Base-by-base conservation (phyloP, 2,797 vertebrate species). In the Enteromius paludinosus region DNA sequence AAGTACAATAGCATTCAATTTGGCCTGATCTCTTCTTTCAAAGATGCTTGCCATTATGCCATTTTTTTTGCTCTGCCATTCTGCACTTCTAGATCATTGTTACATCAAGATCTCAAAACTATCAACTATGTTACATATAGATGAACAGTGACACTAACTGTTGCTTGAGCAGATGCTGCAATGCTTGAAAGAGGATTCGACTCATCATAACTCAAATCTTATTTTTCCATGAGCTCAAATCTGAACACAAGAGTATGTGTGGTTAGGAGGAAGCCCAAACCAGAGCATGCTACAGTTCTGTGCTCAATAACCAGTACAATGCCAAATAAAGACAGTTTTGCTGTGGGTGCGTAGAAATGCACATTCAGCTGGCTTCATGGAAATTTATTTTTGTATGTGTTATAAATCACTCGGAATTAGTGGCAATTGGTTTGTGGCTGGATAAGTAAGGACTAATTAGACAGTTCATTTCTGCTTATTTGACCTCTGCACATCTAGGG, bases 241-340 rank as follows among this genome's bases (percentile, higher is more conserved):
- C 38, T 15, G 35, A 80, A 80, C 54, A 80, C 52, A 62, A 71
- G 17, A 15, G 54, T 35, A 30, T 54, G 30, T 74, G 71, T 28
- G 80, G 45, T 56, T 28, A 59, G 66, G 78, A 30, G 47, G 17
- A 74, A 66, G 47, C 47, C 18, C 23, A 74, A 65, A n/a, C 18
- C 70, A 66, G 47, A 30, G 33, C 30, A 66, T 30, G 43, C 61
- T 56, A 75, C 7, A 54, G 61, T n/a, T 82, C 45, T 82, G 80
- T 56, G 71, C 70, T 81, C 69, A 9, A 73, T 45, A 81, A 71
- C 1, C 25, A 71, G 38, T 33, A n/a, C 72, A 72, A 73, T 43
- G 79, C n/a, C 56, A 1, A 52, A 38, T 45, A 43, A 15, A 54
- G 59, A 65, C 8, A 0, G 5, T 73, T 49, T 65, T 66, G 11